These are phyloP conservation scores for Trinectes maculatus DNA, from an alignment of 2,113 vertebrate genomes.

Conservation along the genomic window DNA sequence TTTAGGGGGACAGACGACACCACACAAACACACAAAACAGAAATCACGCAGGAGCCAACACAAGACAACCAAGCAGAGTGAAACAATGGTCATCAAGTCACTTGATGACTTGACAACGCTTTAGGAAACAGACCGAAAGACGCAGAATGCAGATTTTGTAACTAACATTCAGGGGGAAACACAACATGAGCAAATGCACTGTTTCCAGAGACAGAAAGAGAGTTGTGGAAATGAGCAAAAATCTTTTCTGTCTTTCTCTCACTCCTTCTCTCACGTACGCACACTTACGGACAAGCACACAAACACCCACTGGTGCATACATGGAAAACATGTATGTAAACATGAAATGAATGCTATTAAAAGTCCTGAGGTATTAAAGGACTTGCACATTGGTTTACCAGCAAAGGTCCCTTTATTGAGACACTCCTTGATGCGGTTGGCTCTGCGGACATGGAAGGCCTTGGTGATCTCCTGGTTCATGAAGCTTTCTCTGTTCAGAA, in stretches of 20 bases:
- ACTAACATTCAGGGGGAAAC: slow-evolving; percentile 21
- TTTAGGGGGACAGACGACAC: slow-evolving; percentile 31
- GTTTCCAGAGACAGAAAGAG: slow-evolving; percentile 43
- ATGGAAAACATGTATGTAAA: slow-evolving; percentile 27
- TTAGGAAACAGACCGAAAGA: slow-evolving; percentile 22
- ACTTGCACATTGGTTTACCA: slow-evolving; percentile 75
- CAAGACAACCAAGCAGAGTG: slow-evolving; percentile 34
- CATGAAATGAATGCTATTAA: slow-evolving; percentile 17
- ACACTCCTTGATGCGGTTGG: slow-evolving; percentile 93
- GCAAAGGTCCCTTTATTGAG: slow-evolving; percentile 88
- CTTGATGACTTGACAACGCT: slow-evolving; percentile 25
- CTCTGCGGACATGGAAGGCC: slow-evolving; percentile 91
- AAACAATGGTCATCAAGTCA: slow-evolving; percentile 36
- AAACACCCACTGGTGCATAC: slow-evolving; percentile 32
- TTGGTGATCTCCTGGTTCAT: slow-evolving; percentile 97
- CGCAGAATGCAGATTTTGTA: slow-evolving; percentile 30
- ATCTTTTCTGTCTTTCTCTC: slow-evolving; percentile 11
- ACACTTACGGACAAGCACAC: not conserved
- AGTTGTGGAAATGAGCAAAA: slow-evolving; percentile 24
- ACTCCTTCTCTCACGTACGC: slow-evolving; percentile 1
- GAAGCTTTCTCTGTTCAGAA: slow-evolving; percentile 92
- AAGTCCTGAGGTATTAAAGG: not conserved
- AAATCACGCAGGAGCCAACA: slow-evolving; percentile 27
- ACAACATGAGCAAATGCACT: slow-evolving; percentile 54
- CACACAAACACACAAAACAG: slow-evolving; percentile 44